Conservation (phyloP, 2,888 invertebrate species). For the Lepidochrysops patricia region DNA sequence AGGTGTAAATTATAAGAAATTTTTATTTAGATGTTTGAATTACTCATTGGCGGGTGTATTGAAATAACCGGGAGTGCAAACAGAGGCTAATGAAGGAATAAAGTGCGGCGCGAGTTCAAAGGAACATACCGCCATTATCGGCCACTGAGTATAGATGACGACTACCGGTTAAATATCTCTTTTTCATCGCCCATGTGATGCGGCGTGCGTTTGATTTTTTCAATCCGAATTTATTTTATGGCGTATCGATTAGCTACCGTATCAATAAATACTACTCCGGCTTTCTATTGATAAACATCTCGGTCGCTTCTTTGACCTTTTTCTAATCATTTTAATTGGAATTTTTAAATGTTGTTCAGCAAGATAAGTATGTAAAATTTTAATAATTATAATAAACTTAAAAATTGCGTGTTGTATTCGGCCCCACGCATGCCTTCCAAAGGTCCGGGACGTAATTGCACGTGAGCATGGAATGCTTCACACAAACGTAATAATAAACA, state of each 20-base stretch:
- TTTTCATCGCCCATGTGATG: slow-evolving; percentile 21
- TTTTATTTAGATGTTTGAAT: slow-evolving; percentile 7
- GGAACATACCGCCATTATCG: slow-evolving; percentile 56
- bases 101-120: slow-evolving; percentile 56
- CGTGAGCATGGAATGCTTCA: no score
- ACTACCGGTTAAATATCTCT: slow-evolving; percentile 54
- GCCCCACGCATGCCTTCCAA: no score
- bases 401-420: no score
- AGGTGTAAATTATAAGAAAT: slow-evolving; percentile 2
- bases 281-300: slow-evolving; percentile 2
- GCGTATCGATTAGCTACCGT: slow-evolving; percentile 11
- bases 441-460: no score
- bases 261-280: slow-evolving; percentile 4
- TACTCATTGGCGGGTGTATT: slow-evolving; percentile 22
- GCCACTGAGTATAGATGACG: slow-evolving; percentile 49
- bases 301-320: neutral
- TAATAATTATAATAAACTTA: no score
- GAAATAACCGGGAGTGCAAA: slow-evolving; percentile 20
- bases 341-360: neutral
- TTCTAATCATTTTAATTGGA: slow-evolving; percentile 4
- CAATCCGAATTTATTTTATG: slow-evolving; percentile 6
- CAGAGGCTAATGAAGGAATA: slow-evolving; percentile 37
- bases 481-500: neutral
- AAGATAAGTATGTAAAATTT: neutral
- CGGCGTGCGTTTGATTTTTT: slow-evolving; percentile 13